A percentile compares a stretch with the other conserved stretches of the same genome.
These are phyloP conservation scores for Drosophila kurseongensis DNA, from an alignment of 1,140 invertebrate species.

Conservation along the genomic window DNA sequence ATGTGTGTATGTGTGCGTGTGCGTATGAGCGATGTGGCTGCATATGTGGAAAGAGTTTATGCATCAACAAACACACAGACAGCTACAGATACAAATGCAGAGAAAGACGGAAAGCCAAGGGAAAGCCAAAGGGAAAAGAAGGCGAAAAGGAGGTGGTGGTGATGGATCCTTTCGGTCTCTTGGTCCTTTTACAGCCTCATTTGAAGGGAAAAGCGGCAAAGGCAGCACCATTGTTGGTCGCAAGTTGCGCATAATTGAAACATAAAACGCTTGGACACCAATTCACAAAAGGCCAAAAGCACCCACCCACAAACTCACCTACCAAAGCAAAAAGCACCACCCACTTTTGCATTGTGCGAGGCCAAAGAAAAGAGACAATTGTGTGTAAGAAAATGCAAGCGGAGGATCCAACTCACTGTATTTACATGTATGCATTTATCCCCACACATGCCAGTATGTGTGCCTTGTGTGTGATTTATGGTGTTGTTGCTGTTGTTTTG, in stretches of 20 bases:
- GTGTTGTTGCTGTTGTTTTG: conserved; percentile 29
- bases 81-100: background rate
- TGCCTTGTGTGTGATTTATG: conserved; percentile 63
- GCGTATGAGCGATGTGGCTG: conserved; percentile 51
- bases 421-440: conserved; percentile 4
- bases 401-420: conserved; percentile 18
- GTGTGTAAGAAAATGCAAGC: conserved; percentile 80
- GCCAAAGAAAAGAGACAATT: conserved; percentile 79
- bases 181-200: conserved; percentile 72
- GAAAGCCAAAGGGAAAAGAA: background rate
- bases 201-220: conserved; percentile 32
- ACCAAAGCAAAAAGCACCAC: background rate
- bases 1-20: conserved; percentile 4
- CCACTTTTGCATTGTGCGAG: conserved; percentile 65
- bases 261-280: conserved; percentile 83
- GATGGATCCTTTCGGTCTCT: conserved; percentile 35
- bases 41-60: conserved; percentile 68
- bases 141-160: background rate
- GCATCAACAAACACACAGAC: conserved; percentile 67
- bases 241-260: conserved; percentile 83
- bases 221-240: conserved; percentile 70
- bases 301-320: conserved; percentile 5
- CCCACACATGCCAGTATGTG: background rate
- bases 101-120: conserved; percentile 10
- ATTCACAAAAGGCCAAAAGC: conserved; percentile 76